Evolutionary conservation across 2,888 invertebrate species (phyloP).

Genomic region (Pristionchus fissidentatus): DNA sequence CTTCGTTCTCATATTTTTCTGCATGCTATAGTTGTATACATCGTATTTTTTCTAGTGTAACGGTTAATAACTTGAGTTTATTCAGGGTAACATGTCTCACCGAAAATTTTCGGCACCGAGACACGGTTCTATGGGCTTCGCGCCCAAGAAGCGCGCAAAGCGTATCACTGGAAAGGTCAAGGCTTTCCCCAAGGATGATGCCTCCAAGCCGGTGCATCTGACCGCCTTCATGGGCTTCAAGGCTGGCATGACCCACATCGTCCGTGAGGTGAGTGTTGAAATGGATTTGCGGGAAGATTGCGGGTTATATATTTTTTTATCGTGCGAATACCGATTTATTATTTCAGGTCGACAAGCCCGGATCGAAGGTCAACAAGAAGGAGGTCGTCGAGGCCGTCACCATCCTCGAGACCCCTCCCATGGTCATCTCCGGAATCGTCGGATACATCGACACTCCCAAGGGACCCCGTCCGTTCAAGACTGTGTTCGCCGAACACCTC

Average conservation of each 20-base stretch:
- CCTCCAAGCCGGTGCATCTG: slow-evolving; percentile 90
- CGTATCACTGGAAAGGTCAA: slow-evolving; percentile 98
- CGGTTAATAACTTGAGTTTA: too few species aligned
- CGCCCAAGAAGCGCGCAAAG: slow-evolving; percentile 96
- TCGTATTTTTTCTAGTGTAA: neutral
- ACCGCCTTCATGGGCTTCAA: slow-evolving; percentile 98
- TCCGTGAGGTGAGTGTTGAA: slow-evolving; percentile 84
- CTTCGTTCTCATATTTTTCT: neutral
- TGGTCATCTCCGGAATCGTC: slow-evolving; percentile 94
- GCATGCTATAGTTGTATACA: neutral
- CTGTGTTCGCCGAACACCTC: slow-evolving; percentile 98
- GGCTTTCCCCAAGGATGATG: slow-evolving; percentile 99
- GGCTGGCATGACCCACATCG: slow-evolving; percentile 99
- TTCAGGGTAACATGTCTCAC: slow-evolving; percentile 85
- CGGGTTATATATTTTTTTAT: slow-evolving; percentile 80
- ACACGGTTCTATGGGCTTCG: slow-evolving; percentile 99
- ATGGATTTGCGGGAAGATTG: slow-evolving; percentile 89
- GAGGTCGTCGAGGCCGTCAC: slow-evolving; percentile 99
- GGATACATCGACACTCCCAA: slow-evolving; percentile 99
- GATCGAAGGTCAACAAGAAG: slow-evolving; percentile 97
- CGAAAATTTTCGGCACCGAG: slow-evolving; percentile 99
- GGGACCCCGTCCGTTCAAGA: slow-evolving; percentile 93
- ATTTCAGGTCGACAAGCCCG: slow-evolving; percentile 74
- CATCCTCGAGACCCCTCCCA: slow-evolving; percentile 96
- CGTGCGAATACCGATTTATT: neutral